Evolutionary conservation across 2,113 vertebrate species (phyloP), one percentile per base, ranked within the genome.

Genomic region (Illadopsis cleaveri): DNA sequence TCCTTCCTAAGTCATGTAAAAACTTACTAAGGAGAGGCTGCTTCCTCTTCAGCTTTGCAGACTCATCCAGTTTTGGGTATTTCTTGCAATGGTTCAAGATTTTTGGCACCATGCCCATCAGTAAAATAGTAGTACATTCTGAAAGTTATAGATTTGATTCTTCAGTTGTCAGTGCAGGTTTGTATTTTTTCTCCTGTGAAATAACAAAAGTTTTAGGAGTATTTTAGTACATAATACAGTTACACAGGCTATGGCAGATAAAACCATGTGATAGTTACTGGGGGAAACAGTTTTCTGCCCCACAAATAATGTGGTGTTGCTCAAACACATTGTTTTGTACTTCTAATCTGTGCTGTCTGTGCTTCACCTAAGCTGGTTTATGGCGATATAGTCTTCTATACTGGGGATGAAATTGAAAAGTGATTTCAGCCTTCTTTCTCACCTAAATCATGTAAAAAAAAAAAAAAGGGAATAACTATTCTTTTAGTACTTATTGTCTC

Each of bases 391-490:
- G 65, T 50, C 60, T 64, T 88, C 45, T 56, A 0, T 65, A 40
- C 8, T 27, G n/a, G 37, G n/a, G 17, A 37, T 51, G 12, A 42
- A 70, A 58, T 12, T 53, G 69, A 42, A 54, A 37, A 37, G 48
- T 54, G 11, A 44, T 69, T 70, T 82, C 48, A 68, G 23, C 33
- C 25, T 66, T 75, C 22, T 48, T 79, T 85, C 57, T 54, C 17
- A 30, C 30, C 19, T 45, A 15, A 23, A 28, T 6, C 0, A 0
- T 53, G 17, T n/a, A n/a, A n/a, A 53, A 12, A 82, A 69, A 66
- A 40, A n/a, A 33, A 61, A 33, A 23, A 23, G 12, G 58, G 9
- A 35, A 15, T 75, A 80, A 35, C 33, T 7, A 5, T 73, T 89
- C 11, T 42, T 19, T 60, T 86, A 47, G 45, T 69, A 23, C 24